A percentile compares a stretch with the other conserved stretches of the same genome.
Conservation (phyloP, 1,140 invertebrate species). For the Hylaeus anthracinus region DNA sequence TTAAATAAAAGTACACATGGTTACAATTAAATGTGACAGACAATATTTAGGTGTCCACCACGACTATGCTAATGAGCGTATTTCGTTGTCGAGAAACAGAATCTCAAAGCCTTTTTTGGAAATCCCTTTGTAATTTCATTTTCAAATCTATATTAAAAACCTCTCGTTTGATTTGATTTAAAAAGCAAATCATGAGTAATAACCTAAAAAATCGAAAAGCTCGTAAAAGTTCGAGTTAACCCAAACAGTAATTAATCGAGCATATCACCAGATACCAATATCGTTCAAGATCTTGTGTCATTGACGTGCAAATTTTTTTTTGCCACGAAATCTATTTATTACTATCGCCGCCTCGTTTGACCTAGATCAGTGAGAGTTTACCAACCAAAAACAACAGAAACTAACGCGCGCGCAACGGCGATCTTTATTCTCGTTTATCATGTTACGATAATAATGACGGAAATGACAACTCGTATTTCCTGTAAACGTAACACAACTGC, state of each 20-base stretch:
- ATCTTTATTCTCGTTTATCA: slow-evolving; percentile 2
- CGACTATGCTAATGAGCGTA: too few species aligned
- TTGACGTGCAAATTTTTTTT: not conserved
- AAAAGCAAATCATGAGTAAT: too few species aligned
- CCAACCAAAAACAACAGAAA: not conserved
- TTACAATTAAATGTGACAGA: too few species aligned
- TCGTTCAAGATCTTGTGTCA: not conserved
- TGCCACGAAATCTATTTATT: not conserved
- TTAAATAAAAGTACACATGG: too few species aligned
- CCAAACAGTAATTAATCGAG: not conserved
- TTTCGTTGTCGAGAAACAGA: too few species aligned
- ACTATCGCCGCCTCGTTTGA: not conserved
- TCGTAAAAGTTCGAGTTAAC: not conserved
- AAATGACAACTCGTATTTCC: slow-evolving; percentile 16
- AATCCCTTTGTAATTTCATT: too few species aligned
- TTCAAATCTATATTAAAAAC: too few species aligned
- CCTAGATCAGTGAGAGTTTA: not conserved
- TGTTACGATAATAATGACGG: slow-evolving; percentile 22
- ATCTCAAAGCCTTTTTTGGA: too few species aligned
- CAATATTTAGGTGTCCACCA: too few species aligned
- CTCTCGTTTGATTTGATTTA: too few species aligned
- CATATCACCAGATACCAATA: not conserved
- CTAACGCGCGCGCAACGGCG: not conserved
- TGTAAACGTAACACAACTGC: not conserved
- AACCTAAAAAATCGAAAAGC: too few species aligned